A percentile compares a stretch with the other conserved stretches of the same genome.
Evolutionary conservation across 2,797 vertebrate genomes (phyloP).

Genomic region (Prionace glauca): DNA sequence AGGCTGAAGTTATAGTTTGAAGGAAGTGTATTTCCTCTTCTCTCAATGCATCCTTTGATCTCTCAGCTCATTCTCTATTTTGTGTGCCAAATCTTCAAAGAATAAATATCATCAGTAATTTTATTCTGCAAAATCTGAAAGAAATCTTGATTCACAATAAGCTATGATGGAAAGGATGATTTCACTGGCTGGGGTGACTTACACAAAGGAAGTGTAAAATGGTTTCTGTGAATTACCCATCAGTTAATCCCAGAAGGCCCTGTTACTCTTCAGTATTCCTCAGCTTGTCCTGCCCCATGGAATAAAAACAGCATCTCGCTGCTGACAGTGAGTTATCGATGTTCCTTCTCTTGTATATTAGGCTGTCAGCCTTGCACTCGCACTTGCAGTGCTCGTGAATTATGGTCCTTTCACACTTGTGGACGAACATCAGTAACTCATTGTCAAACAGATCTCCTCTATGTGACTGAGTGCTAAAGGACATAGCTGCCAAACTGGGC

Average conservation of each 20-base stretch:
- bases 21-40: neutral
- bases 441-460: neutral
- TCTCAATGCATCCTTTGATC: neutral
- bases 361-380: neutral
- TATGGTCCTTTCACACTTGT: conserved; percentile 1
- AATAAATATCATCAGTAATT: neutral
- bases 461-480: neutral
- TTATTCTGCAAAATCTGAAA: neutral
- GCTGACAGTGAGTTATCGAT: neutral
- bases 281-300: neutral
- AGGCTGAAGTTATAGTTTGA: neutral
- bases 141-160: neutral
- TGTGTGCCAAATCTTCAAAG: neutral
- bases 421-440: neutral
- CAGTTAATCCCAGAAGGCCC: neutral
- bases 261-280: neutral
- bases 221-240: neutral
- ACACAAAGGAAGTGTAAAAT: neutral
- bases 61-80: neutral
- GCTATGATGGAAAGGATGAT: neutral
- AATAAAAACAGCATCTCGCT: neutral
- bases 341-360: neutral
- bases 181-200: neutral
- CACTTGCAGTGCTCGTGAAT: neutral
- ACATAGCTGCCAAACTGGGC: neutral